Base-by-base conservation (phyloP, 2,113 vertebrate genomes). In the Stigmatopora argus region DNA sequence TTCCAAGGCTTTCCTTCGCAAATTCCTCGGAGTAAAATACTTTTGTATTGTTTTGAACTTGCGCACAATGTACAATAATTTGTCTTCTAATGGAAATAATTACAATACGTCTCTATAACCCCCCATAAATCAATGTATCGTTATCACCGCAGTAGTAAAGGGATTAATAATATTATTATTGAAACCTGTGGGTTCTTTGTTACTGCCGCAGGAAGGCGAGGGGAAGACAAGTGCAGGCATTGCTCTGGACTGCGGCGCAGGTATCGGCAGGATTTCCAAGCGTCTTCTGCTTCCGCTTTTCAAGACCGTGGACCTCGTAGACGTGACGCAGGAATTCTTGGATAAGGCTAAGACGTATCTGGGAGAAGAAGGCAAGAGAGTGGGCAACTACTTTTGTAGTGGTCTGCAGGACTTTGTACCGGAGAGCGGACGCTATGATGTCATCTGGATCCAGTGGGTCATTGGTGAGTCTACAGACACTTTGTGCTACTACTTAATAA, bases 361-460 rank as follows among this genome's bases (percentile, higher is more conserved):
- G 69, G 96, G 94, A 0, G 94, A 94, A 17, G 97, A 97, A 3
- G 87, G 90, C 72, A 89, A 92, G 74, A 75, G 94, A 2, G 95
- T 98, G 68, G 90, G 94, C 64, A 93, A 95, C 88, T 98, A 93
- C 79, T 93, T 92, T 86, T 98, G 97, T 87, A 90, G 87, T 0
- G 96, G 96, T 53, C 90, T 99, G 23, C 97, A 99, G 87, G 95
- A 98, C 79, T 98, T 98, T 68, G 85, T 90, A 56, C 96, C 96
- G 0, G 92, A 95, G 88, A 85, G 83, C 0, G 86, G 76, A 45
- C 90, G 90, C 17, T 99, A 99, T 0, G 95, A 98, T 1, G 92
- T 99, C 70, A 98, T 99, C 88, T 99, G 97, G 97, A 96, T 92
- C 71, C 97, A 98, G 90, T 99, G 97, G 97, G 97, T 99, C 62